Evolutionary conservation across 2,113 vertebrate genomes (phyloP).

Genomic region (Felis catus): F.catus_Fca126_mat1.0 CM031413.1:48940501-48941000

Average conservation of each 20-base stretch:
- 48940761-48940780: background rate
- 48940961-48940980: background rate
- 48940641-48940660: background rate
- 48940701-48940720: background rate
- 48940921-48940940: background rate
- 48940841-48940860: background rate
- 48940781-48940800: background rate
- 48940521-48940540: background rate
- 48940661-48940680: background rate
- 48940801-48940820: background rate
- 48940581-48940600: background rate
- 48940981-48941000: background rate
- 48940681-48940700: constrained; percentile 9
- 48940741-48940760: background rate
- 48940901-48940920: background rate
- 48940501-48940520: background rate
- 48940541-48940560: background rate
- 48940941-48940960: background rate
- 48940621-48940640: background rate
- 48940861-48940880: background rate
- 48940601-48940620: background rate
- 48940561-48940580: background rate
- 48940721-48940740: background rate
- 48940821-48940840: background rate
- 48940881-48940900: background rate